Evolutionary conservation across 2,797 vertebrate species (phyloP), one percentile per base, ranked within the genome.

Genomic region (Xiphorhynchus erythropygius): DNA sequence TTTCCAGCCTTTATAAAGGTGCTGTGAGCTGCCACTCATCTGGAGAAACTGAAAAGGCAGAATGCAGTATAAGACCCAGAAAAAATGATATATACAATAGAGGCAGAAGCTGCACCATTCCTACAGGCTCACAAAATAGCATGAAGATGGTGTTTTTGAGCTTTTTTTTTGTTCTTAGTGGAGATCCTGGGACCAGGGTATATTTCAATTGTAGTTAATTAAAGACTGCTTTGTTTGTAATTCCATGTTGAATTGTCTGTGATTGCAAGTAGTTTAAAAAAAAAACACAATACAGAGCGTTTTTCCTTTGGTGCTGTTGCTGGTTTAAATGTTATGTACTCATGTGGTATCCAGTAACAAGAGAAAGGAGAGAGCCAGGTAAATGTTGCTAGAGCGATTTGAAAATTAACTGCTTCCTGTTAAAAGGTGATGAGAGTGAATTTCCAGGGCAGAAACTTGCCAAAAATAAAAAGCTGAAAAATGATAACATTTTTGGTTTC

Each of bases 161-260:
- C 3, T 46, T 69, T 88, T 74, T 73, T 76, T 86, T 78, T 78
- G 11, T 57, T 35, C 84, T 77, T 75, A 64, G 30, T 1, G 3
- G 41, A 74, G 30, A 50, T 92, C 7, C 28, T 84, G 53, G 67
- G 55, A 90, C 25, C 27, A 65, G 39, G 21, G 24, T 73, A 15
- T 90, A 47, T 86, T 92, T 88, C 65, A 86, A 39, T 7, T 2
- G 60, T 35, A 46, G 79, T 84, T 94, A 94, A 90, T 95, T 89
- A 92, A 94, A 91, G 41, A 71, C 41, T 90, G 39, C 57, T 94
- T 91, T 94, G 49, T 93, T 93, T 81, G 28, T 53, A 71, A 59
- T 86, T 84, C 87, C 23, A 2, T 55, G 32, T 84, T 62, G 83
- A 86, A 93, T 65, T 90, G 23, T 68, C 42, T 33, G 9, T 52